A percentile compares a stretch with the other conserved stretches of the same genome.
Conservation (phyloP, 1,140 invertebrate species). For the Bacillus rossius region DNA sequence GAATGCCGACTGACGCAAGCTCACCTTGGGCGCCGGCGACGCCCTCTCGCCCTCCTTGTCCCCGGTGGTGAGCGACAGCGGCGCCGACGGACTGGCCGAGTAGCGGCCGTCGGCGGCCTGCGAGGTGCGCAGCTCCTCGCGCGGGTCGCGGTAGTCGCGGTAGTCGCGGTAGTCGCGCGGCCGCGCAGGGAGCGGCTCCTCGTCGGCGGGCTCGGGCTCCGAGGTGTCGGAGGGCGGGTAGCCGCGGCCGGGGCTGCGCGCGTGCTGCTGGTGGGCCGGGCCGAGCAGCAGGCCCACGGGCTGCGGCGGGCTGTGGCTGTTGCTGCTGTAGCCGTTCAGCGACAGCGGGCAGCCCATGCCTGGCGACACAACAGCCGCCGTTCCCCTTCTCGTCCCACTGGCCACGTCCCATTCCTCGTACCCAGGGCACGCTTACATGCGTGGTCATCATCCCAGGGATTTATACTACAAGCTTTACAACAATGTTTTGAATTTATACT, state of each 20-base stretch:
- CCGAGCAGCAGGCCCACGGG: conserved; percentile 28
- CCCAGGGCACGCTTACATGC: too few species aligned
- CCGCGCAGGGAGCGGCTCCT: background rate
- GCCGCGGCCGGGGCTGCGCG: background rate
- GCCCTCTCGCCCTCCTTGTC: conserved; percentile 10
- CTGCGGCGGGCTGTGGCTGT: conserved; percentile 53
- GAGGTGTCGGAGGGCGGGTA: background rate
- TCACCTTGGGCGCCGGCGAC: background rate
- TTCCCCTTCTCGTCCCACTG: too few species aligned
- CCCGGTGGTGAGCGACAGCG: conserved; percentile 26
- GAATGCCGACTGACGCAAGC: too few species aligned
- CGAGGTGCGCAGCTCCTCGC: conserved; percentile 4
- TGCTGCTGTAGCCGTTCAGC: conserved; percentile 55
- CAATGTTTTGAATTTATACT: too few species aligned
- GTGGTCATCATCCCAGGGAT: too few species aligned
- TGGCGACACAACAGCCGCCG: conserved; percentile 23
- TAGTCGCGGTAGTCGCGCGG: background rate
- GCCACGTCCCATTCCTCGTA: too few species aligned
- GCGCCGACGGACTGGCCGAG: conserved; percentile 17
- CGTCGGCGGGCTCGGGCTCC: background rate
- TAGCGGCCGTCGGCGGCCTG: conserved; percentile 10
- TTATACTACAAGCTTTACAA: too few species aligned
- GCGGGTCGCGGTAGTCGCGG: background rate
- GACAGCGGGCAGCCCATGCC: conserved; percentile 48
- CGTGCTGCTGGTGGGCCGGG: background rate